These are phyloP conservation scores for Toxotes jaculatrix DNA, from an alignment of 2,113 vertebrate genomes.

Conservation along the genomic window DNA sequence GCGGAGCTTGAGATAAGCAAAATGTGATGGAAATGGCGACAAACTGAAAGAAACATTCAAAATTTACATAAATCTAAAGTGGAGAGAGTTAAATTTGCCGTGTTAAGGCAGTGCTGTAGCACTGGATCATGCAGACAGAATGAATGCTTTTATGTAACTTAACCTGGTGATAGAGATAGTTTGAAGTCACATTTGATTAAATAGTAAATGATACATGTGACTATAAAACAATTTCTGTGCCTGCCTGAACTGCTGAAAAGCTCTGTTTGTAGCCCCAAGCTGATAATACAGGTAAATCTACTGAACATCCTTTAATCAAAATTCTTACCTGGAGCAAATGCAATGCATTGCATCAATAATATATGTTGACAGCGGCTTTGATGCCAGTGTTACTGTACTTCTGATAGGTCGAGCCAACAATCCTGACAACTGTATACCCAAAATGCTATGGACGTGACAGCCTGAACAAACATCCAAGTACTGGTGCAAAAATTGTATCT, in stretches of 20 bases:
- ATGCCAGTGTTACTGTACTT: neutral
- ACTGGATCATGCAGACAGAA: neutral
- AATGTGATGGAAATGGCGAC: neutral
- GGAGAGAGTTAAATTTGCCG: neutral
- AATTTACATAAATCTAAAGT: neutral
- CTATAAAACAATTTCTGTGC: neutral
- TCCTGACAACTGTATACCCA: conserved; percentile 3
- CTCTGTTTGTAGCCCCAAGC: neutral
- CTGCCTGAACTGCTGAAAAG: neutral
- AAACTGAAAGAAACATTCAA: neutral
- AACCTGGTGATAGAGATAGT: neutral
- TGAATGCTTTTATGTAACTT: neutral
- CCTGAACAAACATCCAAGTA: conserved; percentile 22
- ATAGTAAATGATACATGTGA: neutral
- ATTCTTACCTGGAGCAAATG: conserved; percentile 10
- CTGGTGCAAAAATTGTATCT: neutral
- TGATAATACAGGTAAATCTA: neutral
- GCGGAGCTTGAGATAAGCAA: neutral
- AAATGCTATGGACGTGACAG: conserved; percentile 15
- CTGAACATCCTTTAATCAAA: neutral
- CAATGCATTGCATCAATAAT: conserved; percentile 7
- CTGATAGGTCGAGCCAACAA: conserved; percentile 23
- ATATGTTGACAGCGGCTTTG: conserved; percentile 11
- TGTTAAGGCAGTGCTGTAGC: too few species aligned
- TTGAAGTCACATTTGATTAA: neutral